phyloP scores from a whole-genome alignment of 1,140 invertebrate genomes.

The Lutraria rhynchaena region DNA sequence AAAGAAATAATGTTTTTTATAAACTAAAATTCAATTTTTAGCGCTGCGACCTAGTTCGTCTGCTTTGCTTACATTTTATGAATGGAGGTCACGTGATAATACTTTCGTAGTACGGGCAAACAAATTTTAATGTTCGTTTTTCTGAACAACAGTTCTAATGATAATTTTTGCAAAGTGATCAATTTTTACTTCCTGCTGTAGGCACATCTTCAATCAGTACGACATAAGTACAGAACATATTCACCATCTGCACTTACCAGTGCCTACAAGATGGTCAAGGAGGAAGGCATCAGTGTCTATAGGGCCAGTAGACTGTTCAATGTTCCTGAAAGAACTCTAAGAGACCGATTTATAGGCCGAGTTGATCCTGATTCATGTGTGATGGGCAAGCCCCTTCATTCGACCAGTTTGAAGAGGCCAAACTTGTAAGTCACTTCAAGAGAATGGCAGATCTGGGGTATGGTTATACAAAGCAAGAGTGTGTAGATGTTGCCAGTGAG shows the following conservation, averaged over 20 bases:
- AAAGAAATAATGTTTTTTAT: too few relatives aligned
- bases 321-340: too few relatives aligned
- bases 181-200: constrained; percentile 10
- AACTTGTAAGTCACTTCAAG: constrained; percentile 18
- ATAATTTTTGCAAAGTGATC: too few relatives aligned
- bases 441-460: constrained; percentile 12
- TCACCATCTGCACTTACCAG: too few relatives aligned
- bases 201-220: neutral
- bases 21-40: too few relatives aligned
- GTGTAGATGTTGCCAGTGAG: constrained; percentile 24
- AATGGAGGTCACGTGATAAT: too few relatives aligned
- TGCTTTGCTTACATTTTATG: too few relatives aligned
- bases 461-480: constrained; percentile 24
- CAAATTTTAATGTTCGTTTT: too few relatives aligned
- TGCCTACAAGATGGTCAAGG: neutral
- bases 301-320: neutral
- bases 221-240: constrained; percentile 6
- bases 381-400: neutral
- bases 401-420: neutral
- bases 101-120: too few relatives aligned
- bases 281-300: neutral
- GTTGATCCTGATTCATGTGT: neutral
- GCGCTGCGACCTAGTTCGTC: too few relatives aligned
- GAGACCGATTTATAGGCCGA: constrained; percentile 13
- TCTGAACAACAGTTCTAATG: too few relatives aligned